phyloP scores from a whole-genome alignment of 2,113 vertebrate species.

The Otocyon megalotis region DNA sequence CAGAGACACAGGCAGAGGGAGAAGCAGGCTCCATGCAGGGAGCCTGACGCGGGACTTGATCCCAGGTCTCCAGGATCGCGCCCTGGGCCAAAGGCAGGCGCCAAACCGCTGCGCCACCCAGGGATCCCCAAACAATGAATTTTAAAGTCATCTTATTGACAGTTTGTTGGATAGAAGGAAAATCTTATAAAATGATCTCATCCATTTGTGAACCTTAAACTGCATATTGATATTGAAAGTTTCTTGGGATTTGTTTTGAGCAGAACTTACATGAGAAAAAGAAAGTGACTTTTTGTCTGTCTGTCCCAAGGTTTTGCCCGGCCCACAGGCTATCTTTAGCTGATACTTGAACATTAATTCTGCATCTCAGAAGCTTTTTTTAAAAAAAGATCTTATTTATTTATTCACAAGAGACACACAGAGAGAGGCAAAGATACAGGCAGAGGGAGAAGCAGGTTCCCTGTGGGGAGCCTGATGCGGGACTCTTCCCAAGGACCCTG shows the following conservation, averaged over 20 bases:
- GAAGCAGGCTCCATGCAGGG: no score
- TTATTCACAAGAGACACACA: no score
- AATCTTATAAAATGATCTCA: not conserved
- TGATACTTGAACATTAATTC: not conserved
- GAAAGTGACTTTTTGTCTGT: not conserved
- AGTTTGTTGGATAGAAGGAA: not conserved
- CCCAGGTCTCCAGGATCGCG: no score
- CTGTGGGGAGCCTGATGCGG: no score
- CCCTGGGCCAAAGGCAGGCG: no score
- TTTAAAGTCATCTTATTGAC: not conserved
- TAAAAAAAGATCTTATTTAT: no score
- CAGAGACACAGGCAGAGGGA: no score
- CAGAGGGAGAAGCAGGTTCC: no score
- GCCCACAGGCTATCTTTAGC: not conserved
- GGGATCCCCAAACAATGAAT: conserved; percentile 1
- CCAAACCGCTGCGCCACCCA: no score
- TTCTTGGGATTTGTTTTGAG: not conserved
- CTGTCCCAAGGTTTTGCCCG: not conserved
- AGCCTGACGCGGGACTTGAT: no score
- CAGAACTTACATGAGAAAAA: not conserved
- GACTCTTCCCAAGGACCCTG: no score
- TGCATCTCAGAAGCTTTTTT: not conserved
- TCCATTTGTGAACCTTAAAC: not conserved
- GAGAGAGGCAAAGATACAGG: no score
- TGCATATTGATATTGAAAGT: not conserved